Conservation (phyloP, 2,888 invertebrate genomes). For the Caenorhabditis doughertyi region DNA sequence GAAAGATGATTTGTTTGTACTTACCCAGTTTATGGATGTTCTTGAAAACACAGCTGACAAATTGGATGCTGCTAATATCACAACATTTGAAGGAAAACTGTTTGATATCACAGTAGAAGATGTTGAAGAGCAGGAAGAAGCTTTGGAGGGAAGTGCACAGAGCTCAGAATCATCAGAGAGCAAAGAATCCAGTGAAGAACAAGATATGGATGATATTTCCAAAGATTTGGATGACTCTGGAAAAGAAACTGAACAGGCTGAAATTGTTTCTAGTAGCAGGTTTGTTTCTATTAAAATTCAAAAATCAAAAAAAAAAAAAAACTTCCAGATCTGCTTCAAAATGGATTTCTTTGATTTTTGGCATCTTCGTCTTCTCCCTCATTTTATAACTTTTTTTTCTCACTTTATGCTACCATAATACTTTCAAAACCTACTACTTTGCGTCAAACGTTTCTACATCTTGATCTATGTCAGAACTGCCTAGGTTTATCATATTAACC, state of each 20-base stretch:
- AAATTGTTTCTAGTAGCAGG: conserved; percentile 19
- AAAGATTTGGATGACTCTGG: conserved; percentile 14
- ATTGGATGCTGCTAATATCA: conserved; percentile 55
- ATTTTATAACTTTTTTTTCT: neutral
- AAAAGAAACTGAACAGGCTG: conserved; percentile 14
- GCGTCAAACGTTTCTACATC: neutral
- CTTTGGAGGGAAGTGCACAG: conserved; percentile 36
- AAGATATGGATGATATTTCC: conserved; percentile 9
- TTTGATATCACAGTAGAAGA: conserved; percentile 54
- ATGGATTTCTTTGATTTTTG: neutral
- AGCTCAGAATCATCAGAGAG: conserved; percentile 44
- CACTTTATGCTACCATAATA: neutral
- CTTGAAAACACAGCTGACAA: conserved; percentile 54
- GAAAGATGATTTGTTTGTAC: conserved; percentile 21
- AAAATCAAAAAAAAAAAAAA: too few species aligned
- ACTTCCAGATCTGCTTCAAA: neutral
- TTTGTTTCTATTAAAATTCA: too few species aligned
- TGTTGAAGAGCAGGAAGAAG: conserved; percentile 48
- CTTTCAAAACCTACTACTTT: neutral
- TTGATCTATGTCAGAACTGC: conserved; percentile 4
- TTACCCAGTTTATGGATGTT: conserved; percentile 54
- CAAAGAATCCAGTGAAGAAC: conserved; percentile 6
- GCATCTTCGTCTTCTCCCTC: neutral
- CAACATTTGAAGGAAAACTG: conserved; percentile 41
- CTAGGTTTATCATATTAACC: neutral